Base-by-base conservation (phyloP, 2,797 vertebrate species). In the Denticeps clupeoides region DNA sequence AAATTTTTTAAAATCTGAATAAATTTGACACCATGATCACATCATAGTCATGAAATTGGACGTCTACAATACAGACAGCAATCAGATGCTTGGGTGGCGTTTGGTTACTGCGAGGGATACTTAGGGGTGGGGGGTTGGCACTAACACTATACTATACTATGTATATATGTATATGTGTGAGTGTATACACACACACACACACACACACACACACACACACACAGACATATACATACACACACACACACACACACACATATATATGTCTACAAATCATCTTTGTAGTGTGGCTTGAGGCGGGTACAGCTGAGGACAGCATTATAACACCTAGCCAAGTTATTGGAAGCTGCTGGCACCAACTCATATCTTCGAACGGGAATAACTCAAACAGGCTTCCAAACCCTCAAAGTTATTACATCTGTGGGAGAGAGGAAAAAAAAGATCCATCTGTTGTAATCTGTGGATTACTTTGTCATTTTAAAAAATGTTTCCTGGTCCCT, bases 261-360 rank as follows among this genome's bases (percentile, higher is more conserved):
- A 63, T 60, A 48, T 65, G 74, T 72, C 62, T 65, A 43, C 45
- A 59, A 68, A 78, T 78, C 47, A 63, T 73, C 78, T 71, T 41
- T 8, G 41, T 57, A 18, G 53, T 52, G 52, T 69, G 47, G 69
- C 72, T 77, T 55, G 56, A 44, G 70, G 72, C 64, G 37, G 64
- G 62, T 57, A 61, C 66, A 65, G 67, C 70, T 63, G 62, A 75
- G 63, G 60, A 83, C 53, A 58, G 51, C 64, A 70, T 72, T 72
- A 73, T 74, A 71, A 66, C 45, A 55, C 45, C 56, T 63, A 69
- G 58, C 65, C n/a, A n/a, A n/a, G 60, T 73, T 75, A 76, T 72
- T 67, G 58, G 51, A 58, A 18, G 62, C 69, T 69, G 64, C 55
- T 47, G 72, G 64, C 67, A 49, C 35, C 50, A n/a, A n/a, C 52